These are phyloP conservation scores for Tryphoninae sp. DNA, from an alignment of 2,888 invertebrate genomes.

Conservation along the genomic window DNA sequence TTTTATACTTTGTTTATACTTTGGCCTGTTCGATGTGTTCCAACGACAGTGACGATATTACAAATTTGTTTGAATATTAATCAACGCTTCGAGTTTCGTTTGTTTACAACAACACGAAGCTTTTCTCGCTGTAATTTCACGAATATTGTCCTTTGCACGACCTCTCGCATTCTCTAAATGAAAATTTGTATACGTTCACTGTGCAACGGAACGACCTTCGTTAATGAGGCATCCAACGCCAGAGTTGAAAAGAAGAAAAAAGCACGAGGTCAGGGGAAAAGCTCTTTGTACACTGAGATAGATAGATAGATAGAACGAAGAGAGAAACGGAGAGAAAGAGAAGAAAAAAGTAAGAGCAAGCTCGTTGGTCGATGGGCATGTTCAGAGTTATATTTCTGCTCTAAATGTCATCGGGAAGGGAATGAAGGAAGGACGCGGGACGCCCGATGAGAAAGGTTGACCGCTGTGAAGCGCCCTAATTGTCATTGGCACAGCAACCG, in stretches of 20 bases:
- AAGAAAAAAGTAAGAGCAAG: constrained; percentile 21
- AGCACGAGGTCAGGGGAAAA: constrained; percentile 19
- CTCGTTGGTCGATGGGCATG: constrained; percentile 33
- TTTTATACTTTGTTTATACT: too few relatives aligned
- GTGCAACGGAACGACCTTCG: background rate
- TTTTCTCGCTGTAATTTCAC: too few relatives aligned
- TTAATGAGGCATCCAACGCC: constrained; percentile 18
- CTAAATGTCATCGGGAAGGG: constrained; percentile 66
- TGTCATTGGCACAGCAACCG: constrained; percentile 61
- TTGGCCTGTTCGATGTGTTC: too few relatives aligned
- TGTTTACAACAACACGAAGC: too few relatives aligned
- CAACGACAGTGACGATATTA: too few relatives aligned
- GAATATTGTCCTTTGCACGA: too few relatives aligned
- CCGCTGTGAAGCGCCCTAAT: constrained; percentile 73
- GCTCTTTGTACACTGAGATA: constrained; percentile 33
- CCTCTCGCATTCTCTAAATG: background rate
- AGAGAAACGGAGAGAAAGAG: background rate
- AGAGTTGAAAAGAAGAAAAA: constrained; percentile 11
- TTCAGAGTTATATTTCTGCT: constrained; percentile 67
- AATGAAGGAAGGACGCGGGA: constrained; percentile 66
- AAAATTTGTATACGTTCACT: constrained; percentile 21
- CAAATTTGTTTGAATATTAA: too few relatives aligned
- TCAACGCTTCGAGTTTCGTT: too few relatives aligned
- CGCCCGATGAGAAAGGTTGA: constrained; percentile 65
- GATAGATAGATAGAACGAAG: background rate